These are phyloP conservation scores for Mugil cephalus DNA, from an alignment of 2,113 vertebrate genomes.

Conservation along the genomic window DNA sequence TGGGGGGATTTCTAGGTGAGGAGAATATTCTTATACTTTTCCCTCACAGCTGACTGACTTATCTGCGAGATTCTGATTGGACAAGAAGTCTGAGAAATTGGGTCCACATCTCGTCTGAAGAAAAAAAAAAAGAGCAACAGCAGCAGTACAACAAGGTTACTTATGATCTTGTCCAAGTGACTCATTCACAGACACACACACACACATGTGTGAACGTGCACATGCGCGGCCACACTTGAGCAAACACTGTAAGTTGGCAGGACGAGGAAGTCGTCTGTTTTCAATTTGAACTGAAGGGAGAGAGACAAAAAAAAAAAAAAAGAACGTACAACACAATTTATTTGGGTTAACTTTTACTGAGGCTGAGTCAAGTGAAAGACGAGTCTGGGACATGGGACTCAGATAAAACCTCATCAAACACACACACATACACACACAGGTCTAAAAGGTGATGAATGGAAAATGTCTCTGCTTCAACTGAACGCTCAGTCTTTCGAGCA, in stretches of 20 bases:
- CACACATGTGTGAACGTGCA: constrained; percentile 8
- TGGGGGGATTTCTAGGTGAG: constrained; percentile 57
- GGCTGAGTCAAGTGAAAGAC: constrained; percentile 52
- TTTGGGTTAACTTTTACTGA: constrained; percentile 67
- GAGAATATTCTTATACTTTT: constrained; percentile 37
- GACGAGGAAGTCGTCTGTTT: constrained; percentile 67
- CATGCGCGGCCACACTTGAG: constrained; percentile 41
- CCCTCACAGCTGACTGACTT: constrained; percentile 62
- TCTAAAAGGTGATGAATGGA: constrained; percentile 42
- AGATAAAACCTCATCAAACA: constrained; percentile 34
- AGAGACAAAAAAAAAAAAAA: constrained; percentile 4
- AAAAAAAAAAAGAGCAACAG: constrained; percentile 14
- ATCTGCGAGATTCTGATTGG: constrained; percentile 45
- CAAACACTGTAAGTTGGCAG: constrained; percentile 76
- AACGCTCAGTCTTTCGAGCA: neutral
- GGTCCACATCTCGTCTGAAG: constrained; percentile 33
- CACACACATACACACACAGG: constrained; percentile 28
- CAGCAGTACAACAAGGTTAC: constrained; percentile 24
- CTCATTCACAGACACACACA: constrained; percentile 43
- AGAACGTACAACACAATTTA: constrained; percentile 58
- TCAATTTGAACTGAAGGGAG: constrained; percentile 65
- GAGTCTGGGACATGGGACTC: constrained; percentile 31
- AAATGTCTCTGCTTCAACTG: constrained; percentile 19
- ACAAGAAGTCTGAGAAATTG: constrained; percentile 46
- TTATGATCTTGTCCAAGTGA: constrained; percentile 68